Conservation (phyloP, 2,797 vertebrate genomes). For the Pangasius krempfi region DNA sequence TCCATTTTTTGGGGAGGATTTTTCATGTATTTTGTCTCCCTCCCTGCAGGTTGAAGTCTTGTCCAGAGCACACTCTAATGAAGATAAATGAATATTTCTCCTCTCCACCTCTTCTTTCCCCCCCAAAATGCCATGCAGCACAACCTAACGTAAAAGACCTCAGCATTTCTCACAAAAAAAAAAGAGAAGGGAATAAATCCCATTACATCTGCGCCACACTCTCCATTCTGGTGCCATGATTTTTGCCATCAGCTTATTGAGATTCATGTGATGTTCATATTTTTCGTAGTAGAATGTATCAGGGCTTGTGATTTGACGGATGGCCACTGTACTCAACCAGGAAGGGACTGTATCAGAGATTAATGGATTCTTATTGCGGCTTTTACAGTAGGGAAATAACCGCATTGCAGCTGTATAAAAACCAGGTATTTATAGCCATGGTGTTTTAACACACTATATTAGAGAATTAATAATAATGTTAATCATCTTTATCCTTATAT, state of each 20-base stretch:
- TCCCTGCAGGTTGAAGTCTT: constrained; percentile 62
- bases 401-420: constrained; percentile 55
- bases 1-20: constrained; percentile 24
- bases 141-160: constrained; percentile 49
- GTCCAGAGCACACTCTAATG: constrained; percentile 66
- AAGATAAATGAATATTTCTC: constrained; percentile 73
- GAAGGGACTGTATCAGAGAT: constrained; percentile 47
- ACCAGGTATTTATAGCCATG: constrained; percentile 20
- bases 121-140: constrained; percentile 28
- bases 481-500: not conserved
- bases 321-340: constrained; percentile 43
- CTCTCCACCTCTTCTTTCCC: constrained; percentile 44
- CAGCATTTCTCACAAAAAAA: constrained; percentile 27
- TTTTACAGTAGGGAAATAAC: constrained; percentile 56
- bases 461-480: not conserved
- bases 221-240: constrained; percentile 16
- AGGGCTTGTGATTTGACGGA: constrained; percentile 47
- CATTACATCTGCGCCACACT: constrained; percentile 26
- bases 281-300: constrained; percentile 29
- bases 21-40: constrained; percentile 42
- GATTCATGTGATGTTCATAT: constrained; percentile 41
- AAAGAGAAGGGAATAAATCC: constrained; percentile 29
- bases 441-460: constrained; percentile 4
- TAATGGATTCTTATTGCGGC: constrained; percentile 59
- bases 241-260: constrained; percentile 39